These are phyloP conservation scores for Dicaeum eximium DNA, from an alignment of 2,113 vertebrate genomes.

Conservation along the genomic window DNA sequence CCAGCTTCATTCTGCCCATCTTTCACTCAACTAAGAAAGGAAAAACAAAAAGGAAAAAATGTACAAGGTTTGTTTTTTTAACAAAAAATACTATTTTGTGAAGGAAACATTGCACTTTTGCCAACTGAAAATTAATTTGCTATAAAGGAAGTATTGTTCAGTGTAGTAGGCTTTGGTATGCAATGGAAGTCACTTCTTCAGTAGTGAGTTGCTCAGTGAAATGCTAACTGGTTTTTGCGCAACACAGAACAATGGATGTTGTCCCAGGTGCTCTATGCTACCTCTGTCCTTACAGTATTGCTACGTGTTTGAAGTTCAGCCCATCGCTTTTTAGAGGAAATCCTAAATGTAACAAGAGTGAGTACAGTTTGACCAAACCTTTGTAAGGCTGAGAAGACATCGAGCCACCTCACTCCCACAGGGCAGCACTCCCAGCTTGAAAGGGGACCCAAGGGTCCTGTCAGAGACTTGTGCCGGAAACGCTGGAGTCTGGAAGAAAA, in stretches of 20 bases:
- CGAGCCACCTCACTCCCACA: slow-evolving; percentile 67
- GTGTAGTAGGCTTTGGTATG: slow-evolving; percentile 86
- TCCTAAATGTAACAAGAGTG: slow-evolving; percentile 78
- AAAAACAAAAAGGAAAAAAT: slow-evolving; percentile 69
- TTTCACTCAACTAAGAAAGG: slow-evolving; percentile 60
- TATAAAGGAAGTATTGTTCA: slow-evolving; percentile 75
- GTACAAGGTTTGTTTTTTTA: slow-evolving; percentile 57
- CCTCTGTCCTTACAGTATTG: slow-evolving; percentile 77
- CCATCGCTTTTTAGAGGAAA: slow-evolving; percentile 76
- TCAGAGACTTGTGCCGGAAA: slow-evolving; percentile 92
- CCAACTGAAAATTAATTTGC: slow-evolving; percentile 79
- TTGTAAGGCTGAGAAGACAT: slow-evolving; percentile 81
- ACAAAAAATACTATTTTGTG: slow-evolving; percentile 75
- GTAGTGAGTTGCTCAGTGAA: slow-evolving; percentile 77
- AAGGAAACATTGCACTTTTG: slow-evolving; percentile 92
- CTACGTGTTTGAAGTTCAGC: slow-evolving; percentile 81
- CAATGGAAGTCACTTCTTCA: slow-evolving; percentile 80
- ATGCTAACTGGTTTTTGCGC: slow-evolving; percentile 71
- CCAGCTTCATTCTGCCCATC: slow-evolving; percentile 83
- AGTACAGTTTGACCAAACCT: slow-evolving; percentile 84
- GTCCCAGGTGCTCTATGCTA: slow-evolving; percentile 57
- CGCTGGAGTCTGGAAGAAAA: slow-evolving; percentile 89
- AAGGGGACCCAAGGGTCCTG: slow-evolving; percentile 74
- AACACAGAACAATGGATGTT: slow-evolving; percentile 70
- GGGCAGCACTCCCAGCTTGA: slow-evolving; percentile 82